Evolutionary conservation across 1,140 invertebrate genomes (phyloP).

Genomic region (Aphaenogaster ashmeadi): DNA sequence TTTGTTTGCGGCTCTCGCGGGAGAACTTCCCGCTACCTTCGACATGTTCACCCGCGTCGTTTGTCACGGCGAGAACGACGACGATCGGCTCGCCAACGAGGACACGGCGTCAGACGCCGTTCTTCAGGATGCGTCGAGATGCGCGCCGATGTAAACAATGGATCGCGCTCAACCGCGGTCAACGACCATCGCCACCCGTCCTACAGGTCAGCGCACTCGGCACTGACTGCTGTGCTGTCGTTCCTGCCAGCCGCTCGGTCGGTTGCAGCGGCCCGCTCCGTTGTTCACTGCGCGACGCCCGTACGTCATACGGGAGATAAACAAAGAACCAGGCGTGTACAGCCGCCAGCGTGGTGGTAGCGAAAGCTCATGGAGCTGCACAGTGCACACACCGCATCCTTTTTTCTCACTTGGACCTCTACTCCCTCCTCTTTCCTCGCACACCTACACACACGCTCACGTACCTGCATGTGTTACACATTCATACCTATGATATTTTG

Average conservation of each 20-base stretch:
- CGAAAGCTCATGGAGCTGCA: background rate
- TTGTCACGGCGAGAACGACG: background rate
- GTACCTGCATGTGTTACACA: background rate
- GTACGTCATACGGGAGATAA: background rate
- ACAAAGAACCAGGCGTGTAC: constrained; percentile 30
- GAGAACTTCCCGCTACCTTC: constrained; percentile 54
- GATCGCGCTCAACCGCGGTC: constrained; percentile 61
- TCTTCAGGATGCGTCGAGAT: constrained; percentile 51
- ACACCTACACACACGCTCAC: background rate
- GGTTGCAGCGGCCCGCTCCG: background rate
- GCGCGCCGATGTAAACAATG: constrained; percentile 70
- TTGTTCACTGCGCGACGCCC: background rate
- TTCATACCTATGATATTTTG: background rate
- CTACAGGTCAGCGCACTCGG: constrained; percentile 69
- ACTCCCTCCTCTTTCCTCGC: background rate
- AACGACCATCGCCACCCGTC: constrained; percentile 61
- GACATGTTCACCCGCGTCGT: background rate
- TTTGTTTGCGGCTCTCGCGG: constrained; percentile 53
- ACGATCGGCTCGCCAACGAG: background rate
- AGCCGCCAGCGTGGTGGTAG: background rate
- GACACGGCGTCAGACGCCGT: background rate
- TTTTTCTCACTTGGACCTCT: background rate
- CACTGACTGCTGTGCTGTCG: background rate
- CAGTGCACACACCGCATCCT: background rate
- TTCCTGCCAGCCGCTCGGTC: background rate